Percentiles rank a stretch among this genome's conserved stretches.
These are phyloP conservation scores for Crotalus tigris DNA, from an alignment of 2,113 vertebrate species.

Conservation along the genomic window DNA sequence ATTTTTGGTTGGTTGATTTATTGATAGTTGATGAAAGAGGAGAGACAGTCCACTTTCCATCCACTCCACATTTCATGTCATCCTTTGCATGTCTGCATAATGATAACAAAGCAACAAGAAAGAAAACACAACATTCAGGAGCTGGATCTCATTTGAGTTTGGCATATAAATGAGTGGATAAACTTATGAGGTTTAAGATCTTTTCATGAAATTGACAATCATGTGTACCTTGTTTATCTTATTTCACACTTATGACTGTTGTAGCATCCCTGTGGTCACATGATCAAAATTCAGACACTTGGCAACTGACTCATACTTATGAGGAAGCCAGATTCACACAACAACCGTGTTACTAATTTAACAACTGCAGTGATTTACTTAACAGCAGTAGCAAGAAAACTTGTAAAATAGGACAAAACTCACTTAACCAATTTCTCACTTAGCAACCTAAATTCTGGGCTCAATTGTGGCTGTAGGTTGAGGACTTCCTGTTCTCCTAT, in stretches of 20 bases:
- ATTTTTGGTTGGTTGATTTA: conserved; percentile 2
- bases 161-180: background rate
- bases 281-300: no score
- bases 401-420: no score
- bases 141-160: background rate
- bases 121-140: background rate
- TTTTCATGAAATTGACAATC: background rate
- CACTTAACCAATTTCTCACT: no score
- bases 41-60: background rate
- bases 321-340: no score
- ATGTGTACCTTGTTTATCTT: background rate
- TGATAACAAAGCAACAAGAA: no score
- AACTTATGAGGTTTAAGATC: background rate
- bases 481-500: background rate
- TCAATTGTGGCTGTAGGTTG: no score
- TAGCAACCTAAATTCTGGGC: no score
- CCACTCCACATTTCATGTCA: background rate
- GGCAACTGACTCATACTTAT: no score
- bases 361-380: no score
- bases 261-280: no score
- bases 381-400: no score
- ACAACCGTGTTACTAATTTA: no score
- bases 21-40: background rate
- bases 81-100: background rate
- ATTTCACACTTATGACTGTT: background rate